Evolutionary conservation across 2,797 vertebrate genomes (phyloP), one percentile per base, ranked within the genome.

Genomic region (Fistularia commersonii): DNA sequence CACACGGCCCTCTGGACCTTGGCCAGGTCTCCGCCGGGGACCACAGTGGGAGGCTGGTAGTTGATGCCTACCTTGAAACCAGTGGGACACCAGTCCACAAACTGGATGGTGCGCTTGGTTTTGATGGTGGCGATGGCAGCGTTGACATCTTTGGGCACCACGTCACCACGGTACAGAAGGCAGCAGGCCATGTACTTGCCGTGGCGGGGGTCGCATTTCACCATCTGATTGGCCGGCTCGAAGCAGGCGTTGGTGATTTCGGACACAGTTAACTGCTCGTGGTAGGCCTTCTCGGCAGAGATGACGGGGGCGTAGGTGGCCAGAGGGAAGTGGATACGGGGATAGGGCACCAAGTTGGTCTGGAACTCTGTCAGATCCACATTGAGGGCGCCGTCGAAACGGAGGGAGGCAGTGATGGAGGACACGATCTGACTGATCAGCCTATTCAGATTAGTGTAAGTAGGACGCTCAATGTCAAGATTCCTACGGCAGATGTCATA

Each of bases 371-470:
- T 23, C 23, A 23, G 23, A 23, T 23, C 23, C 23, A 23, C 23
- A 23, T 23, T 23, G 2, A 23, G 23, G 23, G 23, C 23, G 23
- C 23, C 23, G 4, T 23, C 23, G 23, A 23, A 23, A 23, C 23
- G 23, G 2, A 23, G 23, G 23, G 23, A 23, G 23, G 23, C 23
- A 23, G 23, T 23, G 23, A 23, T 23, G 23, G 23, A 23, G 23
- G 23, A 23, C 23, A 23, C 23, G 23, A 23, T 23, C 23, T 23
- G 23, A 23, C 23, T 33, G 3, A 92, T 92, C 0, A 93, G 42
- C 61, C 90, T 68, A 45, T 93, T 92, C 2, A 92, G 80, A 72
- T 93, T 93, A 36, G 88, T 93, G 81, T 93, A 92, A 11, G 87
- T 92, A 33, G 90, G 91, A 14, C 23, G 23, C 23, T 23, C 23